A percentile compares a stretch with the other conserved stretches of the same genome.
These are phyloP conservation scores for Austrolebias charrua DNA, from an alignment of 2,797 vertebrate species.

Conservation along the genomic window DNA sequence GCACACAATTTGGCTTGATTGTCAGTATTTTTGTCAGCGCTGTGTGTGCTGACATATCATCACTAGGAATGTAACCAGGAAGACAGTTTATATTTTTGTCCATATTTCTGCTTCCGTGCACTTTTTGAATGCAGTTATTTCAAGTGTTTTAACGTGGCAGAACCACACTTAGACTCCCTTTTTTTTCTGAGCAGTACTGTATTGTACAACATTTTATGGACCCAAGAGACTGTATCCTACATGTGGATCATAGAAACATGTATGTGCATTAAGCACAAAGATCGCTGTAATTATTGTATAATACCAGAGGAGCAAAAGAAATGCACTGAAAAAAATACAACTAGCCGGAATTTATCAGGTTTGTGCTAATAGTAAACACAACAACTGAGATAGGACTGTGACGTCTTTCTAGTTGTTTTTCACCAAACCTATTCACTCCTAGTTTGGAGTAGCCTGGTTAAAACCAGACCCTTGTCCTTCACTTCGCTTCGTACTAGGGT, in stretches of 20 bases:
- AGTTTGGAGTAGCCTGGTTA: too few species aligned
- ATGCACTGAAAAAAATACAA: background rate
- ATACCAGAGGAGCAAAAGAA: background rate
- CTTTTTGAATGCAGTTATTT: constrained; percentile 8
- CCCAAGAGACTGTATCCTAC: background rate
- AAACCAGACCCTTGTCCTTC: too few species aligned
- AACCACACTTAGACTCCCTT: background rate
- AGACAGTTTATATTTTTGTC: constrained; percentile 13
- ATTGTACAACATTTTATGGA: background rate
- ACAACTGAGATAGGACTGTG: too few species aligned
- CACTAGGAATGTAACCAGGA: constrained; percentile 24
- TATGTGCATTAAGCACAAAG: background rate
- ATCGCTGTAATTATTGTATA: background rate
- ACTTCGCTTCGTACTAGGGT: too few species aligned
- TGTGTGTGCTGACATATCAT: constrained; percentile 21
- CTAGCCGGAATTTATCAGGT: too few species aligned
- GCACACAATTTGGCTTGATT: constrained; percentile 28
- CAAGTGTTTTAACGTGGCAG: background rate
- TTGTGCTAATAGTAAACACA: background rate
- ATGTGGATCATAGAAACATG: background rate
- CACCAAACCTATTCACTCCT: background rate
- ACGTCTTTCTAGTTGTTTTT: background rate
- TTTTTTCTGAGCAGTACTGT: background rate
- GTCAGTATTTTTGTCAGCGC: constrained; percentile 21
- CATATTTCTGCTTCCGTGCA: background rate